Conservation (phyloP, 2,888 invertebrate genomes). For the Nephrotoma appendiculata region DNA sequence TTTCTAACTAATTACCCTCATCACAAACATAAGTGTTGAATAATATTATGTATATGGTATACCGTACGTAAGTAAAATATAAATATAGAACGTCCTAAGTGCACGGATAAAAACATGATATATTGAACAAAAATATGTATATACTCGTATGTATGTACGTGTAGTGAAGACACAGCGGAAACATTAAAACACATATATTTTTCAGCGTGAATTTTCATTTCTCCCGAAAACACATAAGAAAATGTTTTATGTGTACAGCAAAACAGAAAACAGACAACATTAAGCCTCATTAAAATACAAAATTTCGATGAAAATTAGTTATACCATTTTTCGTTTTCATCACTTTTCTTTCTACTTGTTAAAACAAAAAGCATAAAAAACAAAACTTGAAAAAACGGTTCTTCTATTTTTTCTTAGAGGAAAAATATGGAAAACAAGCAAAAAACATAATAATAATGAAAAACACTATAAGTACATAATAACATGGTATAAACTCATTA, state of each 20-base stretch:
- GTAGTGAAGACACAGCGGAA: not conserved
- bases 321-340: not conserved
- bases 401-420: not conserved
- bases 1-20: not conserved
- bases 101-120: not conserved
- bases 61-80: not conserved
- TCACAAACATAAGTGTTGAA: not conserved
- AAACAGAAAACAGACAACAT: not conserved
- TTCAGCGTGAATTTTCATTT: not conserved
- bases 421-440: not conserved
- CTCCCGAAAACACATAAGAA: not conserved
- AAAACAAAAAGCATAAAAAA: not conserved
- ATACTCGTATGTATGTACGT: not conserved
- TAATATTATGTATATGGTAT: not conserved
- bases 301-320: not conserved
- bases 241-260: not conserved
- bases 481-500: not conserved
- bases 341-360: not conserved
- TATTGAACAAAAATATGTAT: not conserved
- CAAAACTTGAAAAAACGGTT: not conserved
- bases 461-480: not conserved
- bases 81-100: not conserved
- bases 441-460: not conserved
- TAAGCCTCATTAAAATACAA: not conserved
- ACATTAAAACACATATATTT: not conserved